phyloP scores from a whole-genome alignment of 2,797 vertebrate species.

The Bradypus variegatus region DNA sequence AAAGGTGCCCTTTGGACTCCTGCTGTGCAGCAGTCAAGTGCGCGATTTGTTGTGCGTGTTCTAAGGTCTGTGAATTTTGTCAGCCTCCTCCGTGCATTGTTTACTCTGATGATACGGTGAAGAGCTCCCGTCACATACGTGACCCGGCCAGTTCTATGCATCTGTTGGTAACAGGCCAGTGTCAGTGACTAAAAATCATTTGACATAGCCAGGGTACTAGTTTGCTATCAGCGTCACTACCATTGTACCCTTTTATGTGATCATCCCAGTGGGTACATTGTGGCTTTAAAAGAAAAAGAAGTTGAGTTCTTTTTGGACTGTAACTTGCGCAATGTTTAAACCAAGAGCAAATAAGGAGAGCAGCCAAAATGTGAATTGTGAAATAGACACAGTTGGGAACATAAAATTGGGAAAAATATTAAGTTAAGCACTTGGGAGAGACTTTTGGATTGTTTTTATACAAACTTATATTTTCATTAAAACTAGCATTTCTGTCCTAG shows the following conservation, averaged over 20 bases:
- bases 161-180: constrained; percentile 29
- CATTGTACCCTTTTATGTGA: neutral
- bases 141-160: constrained; percentile 31
- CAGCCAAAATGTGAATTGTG: constrained; percentile 5
- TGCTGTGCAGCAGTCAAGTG: constrained; percentile 73
- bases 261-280: neutral
- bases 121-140: constrained; percentile 45
- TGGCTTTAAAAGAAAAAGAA: neutral
- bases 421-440: neutral
- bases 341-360: neutral
- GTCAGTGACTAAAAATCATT: constrained; percentile 40
- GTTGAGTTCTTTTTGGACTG: neutral
- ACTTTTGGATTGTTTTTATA: constrained; percentile 1
- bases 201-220: neutral
- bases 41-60: constrained; percentile 77
- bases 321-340: neutral
- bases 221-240: neutral
- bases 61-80: constrained; percentile 71
- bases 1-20: constrained; percentile 73
- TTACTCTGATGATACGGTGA: constrained; percentile 53
- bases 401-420: neutral
- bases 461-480: constrained; percentile 21
- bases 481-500: neutral
- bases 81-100: constrained; percentile 69
- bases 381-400: constrained; percentile 14